A percentile compares a stretch with the other conserved stretches of the same genome.
Conservation (phyloP, 2,797 vertebrate genomes). For the Dipus sagitta region DNA sequence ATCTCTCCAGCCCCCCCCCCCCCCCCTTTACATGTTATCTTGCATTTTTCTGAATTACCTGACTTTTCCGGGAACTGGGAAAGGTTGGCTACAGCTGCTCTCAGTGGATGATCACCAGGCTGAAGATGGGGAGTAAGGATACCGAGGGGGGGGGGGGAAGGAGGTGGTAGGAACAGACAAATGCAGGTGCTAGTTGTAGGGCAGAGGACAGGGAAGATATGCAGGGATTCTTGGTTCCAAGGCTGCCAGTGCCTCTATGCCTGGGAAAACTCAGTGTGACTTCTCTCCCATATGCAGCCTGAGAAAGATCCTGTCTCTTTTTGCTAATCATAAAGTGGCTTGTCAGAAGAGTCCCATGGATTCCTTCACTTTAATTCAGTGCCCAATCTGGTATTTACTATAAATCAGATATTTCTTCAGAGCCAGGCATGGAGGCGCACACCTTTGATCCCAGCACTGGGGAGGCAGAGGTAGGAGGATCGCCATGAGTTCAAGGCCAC, state of each 20-base stretch:
- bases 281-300: background rate
- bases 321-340: background rate
- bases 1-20: too few species aligned
- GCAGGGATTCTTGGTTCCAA: background rate
- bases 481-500: too few species aligned
- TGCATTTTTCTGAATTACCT: slow-evolving; percentile 11
- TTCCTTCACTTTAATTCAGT: slow-evolving; percentile 20
- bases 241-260: background rate
- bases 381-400: slow-evolving; percentile 12
- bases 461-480: too few species aligned
- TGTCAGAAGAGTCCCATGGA: background rate
- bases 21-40: background rate
- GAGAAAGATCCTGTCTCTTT: background rate
- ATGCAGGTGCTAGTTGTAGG: background rate
- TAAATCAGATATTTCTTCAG: background rate
- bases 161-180: background rate
- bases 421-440: too few species aligned
- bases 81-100: background rate
- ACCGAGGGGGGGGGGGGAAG: background rate
- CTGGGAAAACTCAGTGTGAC: slow-evolving; percentile 17
- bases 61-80: background rate
- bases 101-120: slow-evolving; percentile 16
- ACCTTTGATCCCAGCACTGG: too few species aligned
- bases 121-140: background rate
- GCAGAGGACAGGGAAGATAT: background rate